A percentile compares a stretch with the other conserved stretches of the same genome.
Evolutionary conservation across 2,113 vertebrate genomes (phyloP).

Genomic region (Gnathonemus echidnorhynchus): DNA sequence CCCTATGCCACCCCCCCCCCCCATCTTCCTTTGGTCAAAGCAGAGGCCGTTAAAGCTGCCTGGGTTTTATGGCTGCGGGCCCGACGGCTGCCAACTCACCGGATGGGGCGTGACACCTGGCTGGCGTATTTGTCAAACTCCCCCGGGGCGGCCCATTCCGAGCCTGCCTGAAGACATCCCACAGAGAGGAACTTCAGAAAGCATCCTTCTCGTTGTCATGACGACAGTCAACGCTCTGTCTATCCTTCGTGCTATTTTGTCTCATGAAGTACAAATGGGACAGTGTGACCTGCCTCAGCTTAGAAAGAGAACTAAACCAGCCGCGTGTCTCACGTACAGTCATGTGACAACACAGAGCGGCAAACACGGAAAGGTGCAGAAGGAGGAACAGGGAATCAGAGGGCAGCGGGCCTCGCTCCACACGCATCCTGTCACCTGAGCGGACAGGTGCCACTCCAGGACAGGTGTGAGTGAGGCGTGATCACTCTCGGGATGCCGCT

Average conservation of each 20-base stretch:
- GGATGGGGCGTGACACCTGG: slow-evolving; percentile 74
- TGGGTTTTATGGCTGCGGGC: not conserved
- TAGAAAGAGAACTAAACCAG: not conserved
- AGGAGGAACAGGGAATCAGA: not conserved
- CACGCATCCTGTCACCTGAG: not conserved
- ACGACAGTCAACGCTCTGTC: not conserved
- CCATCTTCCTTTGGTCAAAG: not conserved
- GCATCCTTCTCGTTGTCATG: not conserved
- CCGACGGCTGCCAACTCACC: slow-evolving; percentile 57
- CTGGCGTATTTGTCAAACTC: slow-evolving; percentile 87
- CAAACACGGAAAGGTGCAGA: not conserved
- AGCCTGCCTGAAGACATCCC: slow-evolving; percentile 64
- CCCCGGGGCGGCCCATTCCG: slow-evolving; percentile 85
- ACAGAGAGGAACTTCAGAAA: not conserved
- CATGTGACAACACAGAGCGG: not conserved
- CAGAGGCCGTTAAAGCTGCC: not conserved
- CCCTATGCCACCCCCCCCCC: not conserved
- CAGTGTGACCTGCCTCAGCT: not conserved
- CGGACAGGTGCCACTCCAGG: not conserved
- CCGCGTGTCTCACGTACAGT: not conserved
- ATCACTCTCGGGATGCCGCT: not conserved
- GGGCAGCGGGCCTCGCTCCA: not conserved
- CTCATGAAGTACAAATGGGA: not conserved
- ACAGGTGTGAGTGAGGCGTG: not conserved
- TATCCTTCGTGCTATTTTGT: not conserved